Conservation (phyloP, 2,888 invertebrate species). For the Eupithecia abbreviata region DNA sequence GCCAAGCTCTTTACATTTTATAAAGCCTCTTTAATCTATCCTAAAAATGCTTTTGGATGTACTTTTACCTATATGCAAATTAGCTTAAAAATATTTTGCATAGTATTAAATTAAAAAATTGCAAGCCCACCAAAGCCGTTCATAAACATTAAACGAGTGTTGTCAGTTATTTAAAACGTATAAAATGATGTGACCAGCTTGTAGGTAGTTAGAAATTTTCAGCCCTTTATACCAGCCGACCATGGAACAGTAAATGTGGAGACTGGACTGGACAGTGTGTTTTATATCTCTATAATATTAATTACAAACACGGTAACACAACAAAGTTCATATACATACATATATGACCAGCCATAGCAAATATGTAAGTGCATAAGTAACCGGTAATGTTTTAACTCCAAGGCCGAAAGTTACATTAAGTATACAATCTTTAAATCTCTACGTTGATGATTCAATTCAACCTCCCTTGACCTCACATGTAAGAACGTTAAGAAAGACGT, state of each 20-base stretch:
- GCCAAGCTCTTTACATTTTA: neutral
- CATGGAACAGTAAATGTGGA: neutral
- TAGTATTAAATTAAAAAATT: neutral
- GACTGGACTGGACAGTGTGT: neutral
- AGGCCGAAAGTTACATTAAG: slow-evolving; percentile 18
- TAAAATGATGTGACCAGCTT: slow-evolving; percentile 1
- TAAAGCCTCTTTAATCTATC: neutral
- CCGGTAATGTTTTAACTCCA: slow-evolving; percentile 9
- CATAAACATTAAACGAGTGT: slow-evolving; percentile 6
- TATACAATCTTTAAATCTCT: slow-evolving; percentile 12
- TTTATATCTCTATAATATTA: neutral
- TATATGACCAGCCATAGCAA: neutral
- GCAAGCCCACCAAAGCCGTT: neutral
- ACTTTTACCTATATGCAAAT: neutral
- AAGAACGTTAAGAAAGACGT: slow-evolving; percentile 2
- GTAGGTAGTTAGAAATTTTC: slow-evolving; percentile 21
- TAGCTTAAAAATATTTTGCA: neutral
- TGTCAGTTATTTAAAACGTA: slow-evolving; percentile 19
- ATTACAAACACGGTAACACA: neutral
- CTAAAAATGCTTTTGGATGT: neutral
- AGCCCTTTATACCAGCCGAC: slow-evolving; percentile 14
- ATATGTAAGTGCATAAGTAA: neutral
- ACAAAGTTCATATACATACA: neutral
- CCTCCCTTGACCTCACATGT: slow-evolving; percentile 25
- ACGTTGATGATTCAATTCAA: slow-evolving; percentile 24